These are phyloP conservation scores for Clunio marinus DNA, from an alignment of 2,888 invertebrate species.

Conservation along the genomic window DNA sequence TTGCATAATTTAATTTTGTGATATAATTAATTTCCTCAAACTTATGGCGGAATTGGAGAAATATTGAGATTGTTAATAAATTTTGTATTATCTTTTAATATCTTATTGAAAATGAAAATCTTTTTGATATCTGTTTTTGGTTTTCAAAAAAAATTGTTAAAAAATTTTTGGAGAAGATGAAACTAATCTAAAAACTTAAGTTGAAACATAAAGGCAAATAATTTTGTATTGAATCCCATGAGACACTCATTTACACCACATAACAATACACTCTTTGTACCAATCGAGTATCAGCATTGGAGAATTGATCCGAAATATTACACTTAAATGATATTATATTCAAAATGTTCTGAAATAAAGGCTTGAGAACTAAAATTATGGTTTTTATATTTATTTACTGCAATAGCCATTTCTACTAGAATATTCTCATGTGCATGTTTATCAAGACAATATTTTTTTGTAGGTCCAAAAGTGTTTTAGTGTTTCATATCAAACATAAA, in stretches of 20 bases:
- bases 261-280: constrained; percentile 1
- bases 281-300: constrained; percentile 33
- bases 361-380: constrained; percentile 39
- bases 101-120: neutral
- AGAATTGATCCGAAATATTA: constrained; percentile 28
- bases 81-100: neutral
- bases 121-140: neutral
- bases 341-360: constrained; percentile 32
- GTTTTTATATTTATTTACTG: neutral
- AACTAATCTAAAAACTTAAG: neutral
- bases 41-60: constrained; percentile 8
- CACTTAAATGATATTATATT: constrained; percentile 24
- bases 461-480: too few species aligned
- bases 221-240: constrained; percentile 14
- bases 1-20: constrained; percentile 20
- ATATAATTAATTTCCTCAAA: neutral
- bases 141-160: neutral
- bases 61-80: constrained; percentile 10
- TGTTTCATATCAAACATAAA: too few species aligned
- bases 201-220: neutral
- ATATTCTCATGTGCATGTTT: too few species aligned
- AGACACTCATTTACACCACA: neutral
- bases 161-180: constrained; percentile 9
- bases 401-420: too few species aligned
- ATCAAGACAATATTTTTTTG: too few species aligned